Conservation (phyloP, 2,888 invertebrate species). For the Leptinotarsa peninsularis region DNA sequence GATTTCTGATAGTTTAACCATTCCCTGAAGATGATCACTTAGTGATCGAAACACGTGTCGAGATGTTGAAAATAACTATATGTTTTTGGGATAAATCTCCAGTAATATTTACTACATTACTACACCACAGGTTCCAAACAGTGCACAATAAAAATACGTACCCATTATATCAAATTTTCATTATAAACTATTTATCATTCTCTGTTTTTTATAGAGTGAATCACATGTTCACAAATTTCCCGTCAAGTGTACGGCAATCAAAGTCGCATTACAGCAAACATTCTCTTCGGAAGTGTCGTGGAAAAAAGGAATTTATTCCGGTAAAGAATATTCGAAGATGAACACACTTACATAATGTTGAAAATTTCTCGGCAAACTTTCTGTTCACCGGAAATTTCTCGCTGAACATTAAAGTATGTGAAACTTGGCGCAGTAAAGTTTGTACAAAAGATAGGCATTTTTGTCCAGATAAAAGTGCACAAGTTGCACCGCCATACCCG, state of each 20-base stretch:
- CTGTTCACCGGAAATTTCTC: slow-evolving; percentile 43
- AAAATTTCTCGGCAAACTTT: slow-evolving; percentile 40
- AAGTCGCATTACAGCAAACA: slow-evolving; percentile 16
- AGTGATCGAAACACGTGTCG: no score
- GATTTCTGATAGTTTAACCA: no score
- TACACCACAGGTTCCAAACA: no score
- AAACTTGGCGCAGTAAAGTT: slow-evolving; percentile 43
- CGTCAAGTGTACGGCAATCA: not conserved
- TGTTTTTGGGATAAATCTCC: no score
- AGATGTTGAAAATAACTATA: no score
- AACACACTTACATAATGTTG: slow-evolving; percentile 37
- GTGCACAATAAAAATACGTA: no score
- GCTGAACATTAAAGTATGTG: slow-evolving; percentile 46
- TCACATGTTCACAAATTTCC: not conserved
- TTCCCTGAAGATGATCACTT: no score
- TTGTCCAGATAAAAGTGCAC: slow-evolving; percentile 46
- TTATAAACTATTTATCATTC: not conserved
- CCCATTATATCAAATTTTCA: not conserved
- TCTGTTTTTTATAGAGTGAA: not conserved
- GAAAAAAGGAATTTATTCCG: slow-evolving; percentile 42
- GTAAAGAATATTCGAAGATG: slow-evolving; percentile 34
- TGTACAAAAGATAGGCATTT: slow-evolving; percentile 47
- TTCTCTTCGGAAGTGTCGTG: not conserved
- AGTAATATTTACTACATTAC: no score
- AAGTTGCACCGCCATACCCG: slow-evolving; percentile 34